Evolutionary conservation across 2,888 invertebrate species (phyloP).

Genomic region (Orgyia antiqua): DNA sequence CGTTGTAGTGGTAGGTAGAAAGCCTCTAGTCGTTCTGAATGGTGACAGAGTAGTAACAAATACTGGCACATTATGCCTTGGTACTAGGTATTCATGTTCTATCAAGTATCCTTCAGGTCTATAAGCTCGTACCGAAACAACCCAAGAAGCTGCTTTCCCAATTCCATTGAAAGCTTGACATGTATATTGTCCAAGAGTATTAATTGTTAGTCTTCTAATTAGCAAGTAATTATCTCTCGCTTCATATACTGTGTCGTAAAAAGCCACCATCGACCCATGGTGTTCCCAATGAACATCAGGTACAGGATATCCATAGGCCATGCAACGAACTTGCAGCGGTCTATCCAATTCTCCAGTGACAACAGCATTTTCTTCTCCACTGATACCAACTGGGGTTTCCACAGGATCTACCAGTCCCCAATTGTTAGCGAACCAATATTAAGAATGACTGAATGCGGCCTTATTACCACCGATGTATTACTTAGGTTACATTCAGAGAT

Average conservation of each 20-base stretch:
- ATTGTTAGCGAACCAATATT: slow-evolving; percentile 30
- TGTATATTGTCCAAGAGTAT: slow-evolving; percentile 90
- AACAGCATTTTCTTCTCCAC: slow-evolving; percentile 81
- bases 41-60: slow-evolving; percentile 27
- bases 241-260: slow-evolving; percentile 82
- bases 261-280: slow-evolving; percentile 84
- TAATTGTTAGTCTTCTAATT: slow-evolving; percentile 83
- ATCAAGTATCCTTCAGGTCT: slow-evolving; percentile 80
- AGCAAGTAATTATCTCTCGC: slow-evolving; percentile 86
- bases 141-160: slow-evolving; percentile 87
- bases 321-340: slow-evolving; percentile 85
- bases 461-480: slow-evolving; percentile 8
- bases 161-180: slow-evolving; percentile 93
- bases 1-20: slow-evolving; percentile 11
- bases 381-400: slow-evolving; percentile 79
- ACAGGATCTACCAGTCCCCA: slow-evolving; percentile 76
- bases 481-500: slow-evolving; percentile 40
- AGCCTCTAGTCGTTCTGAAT: slow-evolving; percentile 7
- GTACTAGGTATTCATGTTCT: slow-evolving; percentile 33
- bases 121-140: slow-evolving; percentile 83
- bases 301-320: slow-evolving; percentile 88
- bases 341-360: slow-evolving; percentile 84
- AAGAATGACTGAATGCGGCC: slow-evolving; percentile 34
- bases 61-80: slow-evolving; percentile 20
- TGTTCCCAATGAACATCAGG: slow-evolving; percentile 93